Evolutionary conservation across 2,888 invertebrate genomes (phyloP), one percentile per base, ranked within the genome.

Genomic region (Drosophila nr. fundita): DNA sequence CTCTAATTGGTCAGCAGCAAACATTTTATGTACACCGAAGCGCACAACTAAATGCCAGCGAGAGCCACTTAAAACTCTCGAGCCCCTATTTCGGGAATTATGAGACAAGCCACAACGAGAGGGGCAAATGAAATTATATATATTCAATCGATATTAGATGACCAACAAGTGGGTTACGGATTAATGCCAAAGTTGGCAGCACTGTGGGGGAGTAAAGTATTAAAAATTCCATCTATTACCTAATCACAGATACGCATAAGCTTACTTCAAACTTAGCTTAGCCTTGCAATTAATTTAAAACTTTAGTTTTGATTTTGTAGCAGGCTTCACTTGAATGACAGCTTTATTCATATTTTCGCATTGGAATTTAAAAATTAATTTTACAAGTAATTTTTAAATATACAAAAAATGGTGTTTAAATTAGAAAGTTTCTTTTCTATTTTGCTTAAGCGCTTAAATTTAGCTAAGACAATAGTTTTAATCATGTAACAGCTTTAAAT

Each of bases 1-100:
- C 68, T 89, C 79, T 88, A 86, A 86, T 86, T 86, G 86, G 86
- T 86, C 89, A 86, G 62, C 68, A 55, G 76, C 72, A 63, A 68
- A 30, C 59, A 45, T 45, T 77, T 68, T 74, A 86, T 76, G 38
- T 81, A 70, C 71, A 27, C 7, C 32, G 45, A 65, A 60, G 32
- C 27, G 34, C 4, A 34, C 57, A 68, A 62, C 59, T 42, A 54
- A 42, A 60, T 32, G 32, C 52, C 42, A 55, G 30, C 65, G 58
- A 73, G 73, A 49, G 71, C 76, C 80, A 79, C 82, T 82, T 80
- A 79, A 82, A 75, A 75, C 57, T 50, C 78, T 65, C 55, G 49
- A 73, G 89, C 83, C 83, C 83, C 89, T 88, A 83, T 83, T 52
- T 72, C n/a, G 27, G 15, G 32, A 24, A 18, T 38, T 55, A 65